phyloP scores from a whole-genome alignment of 2,113 vertebrate genomes.

The Columbina picui region DNA sequence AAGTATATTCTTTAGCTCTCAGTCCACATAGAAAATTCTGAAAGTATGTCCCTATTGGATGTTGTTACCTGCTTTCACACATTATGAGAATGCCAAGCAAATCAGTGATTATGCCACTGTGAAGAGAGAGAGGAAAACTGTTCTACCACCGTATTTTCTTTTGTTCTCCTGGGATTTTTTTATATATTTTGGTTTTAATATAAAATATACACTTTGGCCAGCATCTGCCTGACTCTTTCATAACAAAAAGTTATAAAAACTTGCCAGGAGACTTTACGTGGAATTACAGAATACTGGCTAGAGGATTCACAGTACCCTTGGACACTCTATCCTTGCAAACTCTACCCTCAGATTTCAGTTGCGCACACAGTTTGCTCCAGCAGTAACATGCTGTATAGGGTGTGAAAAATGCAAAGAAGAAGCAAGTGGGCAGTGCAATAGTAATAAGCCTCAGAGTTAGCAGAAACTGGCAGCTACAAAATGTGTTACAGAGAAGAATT shows the following conservation, averaged over 20 bases:
- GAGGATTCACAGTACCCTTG: background rate
- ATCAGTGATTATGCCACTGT: background rate
- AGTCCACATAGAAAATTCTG: background rate
- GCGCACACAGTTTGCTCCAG: background rate
- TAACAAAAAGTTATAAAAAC: background rate
- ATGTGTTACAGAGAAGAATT: background rate
- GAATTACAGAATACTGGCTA: background rate
- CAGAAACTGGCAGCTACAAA: background rate
- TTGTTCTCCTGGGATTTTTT: background rate
- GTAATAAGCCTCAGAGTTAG: background rate
- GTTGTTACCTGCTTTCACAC: background rate
- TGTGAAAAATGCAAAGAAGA: background rate
- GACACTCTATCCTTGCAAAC: background rate
- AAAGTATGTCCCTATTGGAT: background rate
- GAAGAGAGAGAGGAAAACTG: background rate
- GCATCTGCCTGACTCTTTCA: background rate
- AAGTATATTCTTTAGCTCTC: background rate
- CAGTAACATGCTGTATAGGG: background rate
- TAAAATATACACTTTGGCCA: background rate
- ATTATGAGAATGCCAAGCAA: background rate
- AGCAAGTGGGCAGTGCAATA: background rate
- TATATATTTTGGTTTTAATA: background rate
- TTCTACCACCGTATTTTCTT: background rate
- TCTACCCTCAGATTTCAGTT: background rate
- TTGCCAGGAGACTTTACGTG: background rate